These are phyloP conservation scores for Microctonus aethiopoides DNA, from an alignment of 2,888 invertebrate species.

Conservation along the genomic window DNA sequence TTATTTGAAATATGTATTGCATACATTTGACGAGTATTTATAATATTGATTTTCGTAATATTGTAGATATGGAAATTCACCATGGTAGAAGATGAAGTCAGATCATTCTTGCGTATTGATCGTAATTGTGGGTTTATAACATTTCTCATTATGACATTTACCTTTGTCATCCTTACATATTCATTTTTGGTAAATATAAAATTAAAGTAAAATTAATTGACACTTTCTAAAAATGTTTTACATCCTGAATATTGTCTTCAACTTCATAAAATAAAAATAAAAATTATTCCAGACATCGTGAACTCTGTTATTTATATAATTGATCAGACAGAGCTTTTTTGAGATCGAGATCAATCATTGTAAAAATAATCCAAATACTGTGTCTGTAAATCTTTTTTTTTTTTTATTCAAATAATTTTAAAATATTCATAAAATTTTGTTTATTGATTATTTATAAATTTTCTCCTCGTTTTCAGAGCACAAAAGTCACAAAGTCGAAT, in stretches of 20 bases:
- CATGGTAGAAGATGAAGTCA: constrained; percentile 53
- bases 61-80: constrained; percentile 56
- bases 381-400: too few species aligned
- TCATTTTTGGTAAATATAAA: constrained; percentile 40
- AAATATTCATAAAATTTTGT: too few species aligned
- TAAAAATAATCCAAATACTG: too few species aligned
- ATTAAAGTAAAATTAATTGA: too few species aligned
- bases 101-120: constrained; percentile 49
- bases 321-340: too few species aligned
- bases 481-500: constrained; percentile 38
- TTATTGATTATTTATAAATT: background rate
- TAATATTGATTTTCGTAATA: too few species aligned
- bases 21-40: too few species aligned
- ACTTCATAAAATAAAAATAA: background rate
- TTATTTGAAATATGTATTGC: background rate
- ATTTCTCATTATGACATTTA: constrained; percentile 42
- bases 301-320: background rate
- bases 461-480: constrained; percentile 40
- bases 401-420: too few species aligned
- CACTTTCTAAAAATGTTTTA: too few species aligned
- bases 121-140: constrained; percentile 49
- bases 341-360: too few species aligned
- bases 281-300: background rate
- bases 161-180: constrained; percentile 49
- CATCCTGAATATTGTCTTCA: background rate